These are phyloP conservation scores for Spodoptera picta DNA, from an alignment of 2,888 invertebrate species.

Conservation along the genomic window DNA sequence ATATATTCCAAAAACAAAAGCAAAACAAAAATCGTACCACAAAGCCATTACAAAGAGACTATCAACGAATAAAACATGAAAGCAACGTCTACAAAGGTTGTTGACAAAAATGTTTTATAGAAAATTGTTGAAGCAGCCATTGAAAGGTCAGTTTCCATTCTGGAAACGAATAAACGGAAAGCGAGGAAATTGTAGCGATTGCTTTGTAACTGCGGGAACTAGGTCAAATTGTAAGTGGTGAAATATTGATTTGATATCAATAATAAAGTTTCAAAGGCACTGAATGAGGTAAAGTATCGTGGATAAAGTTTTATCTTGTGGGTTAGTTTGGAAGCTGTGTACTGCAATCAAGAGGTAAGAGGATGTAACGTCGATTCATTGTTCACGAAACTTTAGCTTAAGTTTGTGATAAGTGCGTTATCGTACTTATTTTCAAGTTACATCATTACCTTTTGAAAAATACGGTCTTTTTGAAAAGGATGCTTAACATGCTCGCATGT, in stretches of 20 bases:
- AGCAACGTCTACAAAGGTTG: slow-evolving; percentile 34
- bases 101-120: slow-evolving; percentile 41
- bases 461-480: too few species aligned
- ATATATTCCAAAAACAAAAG: slow-evolving; percentile 7
- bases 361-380: too few species aligned
- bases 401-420: too few species aligned
- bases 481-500: too few species aligned
- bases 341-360: too few species aligned
- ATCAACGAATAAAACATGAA: slow-evolving; percentile 33
- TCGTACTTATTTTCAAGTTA: too few species aligned
- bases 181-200: slow-evolving; percentile 38
- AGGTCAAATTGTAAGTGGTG: slow-evolving; percentile 40
- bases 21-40: slow-evolving; percentile 20
- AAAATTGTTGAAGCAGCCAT: slow-evolving; percentile 34
- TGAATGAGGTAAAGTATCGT: neutral
- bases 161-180: slow-evolving; percentile 37
- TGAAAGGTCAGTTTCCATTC: slow-evolving; percentile 40
- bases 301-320: slow-evolving; percentile 5
- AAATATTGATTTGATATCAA: slow-evolving; percentile 44
- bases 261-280: slow-evolving; percentile 21
- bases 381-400: too few species aligned
- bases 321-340: slow-evolving; percentile 7
- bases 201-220: slow-evolving; percentile 41
- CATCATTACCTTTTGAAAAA: too few species aligned
- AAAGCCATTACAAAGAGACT: slow-evolving; percentile 26